Percentiles rank a stretch among this genome's conserved stretches.
phyloP scores from a whole-genome alignment of 2,797 vertebrate species.

The Aplochiton taeniatus region DNA sequence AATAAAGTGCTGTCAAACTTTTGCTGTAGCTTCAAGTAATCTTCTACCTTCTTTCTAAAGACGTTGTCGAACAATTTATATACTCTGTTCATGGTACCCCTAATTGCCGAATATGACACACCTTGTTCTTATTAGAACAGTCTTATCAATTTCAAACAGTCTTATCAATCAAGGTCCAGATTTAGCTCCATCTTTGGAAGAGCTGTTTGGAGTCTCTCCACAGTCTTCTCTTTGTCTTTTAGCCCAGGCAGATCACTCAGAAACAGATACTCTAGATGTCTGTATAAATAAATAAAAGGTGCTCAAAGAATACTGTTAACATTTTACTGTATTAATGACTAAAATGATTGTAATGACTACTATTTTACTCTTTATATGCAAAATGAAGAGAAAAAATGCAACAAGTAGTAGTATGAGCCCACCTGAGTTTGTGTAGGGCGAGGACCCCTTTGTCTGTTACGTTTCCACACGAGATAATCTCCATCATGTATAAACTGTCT shows the following conservation, averaged over 20 bases:
- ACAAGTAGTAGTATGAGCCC: slow-evolving; percentile 5
- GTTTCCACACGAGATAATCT: slow-evolving; percentile 91
- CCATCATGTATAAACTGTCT: slow-evolving; percentile 79
- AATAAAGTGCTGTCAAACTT: slow-evolving; percentile 46
- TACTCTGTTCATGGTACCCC: too few species aligned
- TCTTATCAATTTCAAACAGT: too few species aligned
- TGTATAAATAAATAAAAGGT: slow-evolving; percentile 49
- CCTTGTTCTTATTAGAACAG: too few species aligned
- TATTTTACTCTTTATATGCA: too few species aligned
- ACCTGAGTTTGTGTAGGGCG: slow-evolving; percentile 85
- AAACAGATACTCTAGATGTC: slow-evolving; percentile 88
- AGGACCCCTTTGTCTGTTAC: slow-evolving; percentile 88
- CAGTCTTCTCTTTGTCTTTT: slow-evolving; percentile 77
- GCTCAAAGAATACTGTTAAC: background rate
- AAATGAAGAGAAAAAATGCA: background rate
- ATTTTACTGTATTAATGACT: too few species aligned
- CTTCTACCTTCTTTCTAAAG: background rate
- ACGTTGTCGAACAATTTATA: too few species aligned
- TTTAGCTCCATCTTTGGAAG: slow-evolving; percentile 82
- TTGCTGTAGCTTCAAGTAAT: background rate
- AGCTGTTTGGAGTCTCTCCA: slow-evolving; percentile 75
- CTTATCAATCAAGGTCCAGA: slow-evolving; percentile 79
- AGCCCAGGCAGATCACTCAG: slow-evolving; percentile 92
- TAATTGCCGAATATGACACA: too few species aligned
- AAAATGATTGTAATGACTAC: too few species aligned